Percentiles rank a stretch among this genome's conserved stretches.
Evolutionary conservation across 2,797 vertebrate species (phyloP).

Genomic region (Monodelphis domestica): DNA sequence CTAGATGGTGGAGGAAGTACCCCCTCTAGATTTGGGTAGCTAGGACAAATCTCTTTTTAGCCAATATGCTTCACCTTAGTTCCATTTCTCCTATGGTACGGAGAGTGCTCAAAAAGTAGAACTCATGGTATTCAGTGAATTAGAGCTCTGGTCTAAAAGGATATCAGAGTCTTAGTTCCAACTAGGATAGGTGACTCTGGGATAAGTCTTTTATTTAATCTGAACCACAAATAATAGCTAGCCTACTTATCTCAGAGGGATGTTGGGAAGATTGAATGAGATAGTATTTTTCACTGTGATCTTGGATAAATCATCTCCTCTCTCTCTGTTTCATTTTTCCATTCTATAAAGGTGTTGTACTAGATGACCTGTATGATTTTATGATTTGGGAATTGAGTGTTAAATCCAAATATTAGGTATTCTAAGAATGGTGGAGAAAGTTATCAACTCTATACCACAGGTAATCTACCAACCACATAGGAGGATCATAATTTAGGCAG

Average conservation of each 20-base stretch:
- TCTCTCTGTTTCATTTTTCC: not conserved
- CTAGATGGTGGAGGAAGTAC: not conserved
- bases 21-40: not conserved
- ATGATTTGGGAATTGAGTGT: not conserved
- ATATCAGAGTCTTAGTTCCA: no score
- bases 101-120: not conserved
- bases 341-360: not conserved
- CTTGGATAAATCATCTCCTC: not conserved
- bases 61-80: not conserved
- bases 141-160: no score
- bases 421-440: not conserved
- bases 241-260: no score
- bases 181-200: no score
- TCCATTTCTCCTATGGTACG: not conserved
- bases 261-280: not conserved
- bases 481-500: not conserved
- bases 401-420: not conserved
- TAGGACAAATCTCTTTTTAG: not conserved
- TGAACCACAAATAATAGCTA: no score
- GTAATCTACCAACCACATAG: not conserved
- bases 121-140: not conserved
- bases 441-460: not conserved
- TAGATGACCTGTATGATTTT: not conserved
- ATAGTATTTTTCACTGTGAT: not conserved
- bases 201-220: no score